Percentiles rank a stretch among this genome's conserved stretches.
Evolutionary conservation across 1,140 invertebrate genomes (phyloP).

Genomic region (Mylabris phalerata): DNA sequence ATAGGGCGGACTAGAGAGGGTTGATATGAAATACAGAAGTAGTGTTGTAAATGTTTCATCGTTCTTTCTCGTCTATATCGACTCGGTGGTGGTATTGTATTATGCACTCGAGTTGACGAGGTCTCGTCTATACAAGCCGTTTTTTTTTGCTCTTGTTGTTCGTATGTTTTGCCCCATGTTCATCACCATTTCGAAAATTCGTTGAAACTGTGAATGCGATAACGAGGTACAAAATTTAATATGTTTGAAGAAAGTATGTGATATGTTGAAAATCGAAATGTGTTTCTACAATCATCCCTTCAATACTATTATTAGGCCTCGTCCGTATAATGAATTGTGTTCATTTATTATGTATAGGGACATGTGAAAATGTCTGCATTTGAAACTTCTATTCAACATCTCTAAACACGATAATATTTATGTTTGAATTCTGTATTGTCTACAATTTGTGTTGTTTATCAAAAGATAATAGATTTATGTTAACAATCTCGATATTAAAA

Average conservation of each 20-base stretch:
- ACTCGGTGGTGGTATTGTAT: slow-evolving; percentile 11
- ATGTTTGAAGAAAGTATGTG: not conserved
- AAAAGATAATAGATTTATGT: not conserved
- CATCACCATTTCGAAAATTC: not conserved
- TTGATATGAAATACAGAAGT: slow-evolving; percentile 14
- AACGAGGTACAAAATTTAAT: too few species aligned
- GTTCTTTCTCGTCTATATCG: slow-evolving; percentile 7
- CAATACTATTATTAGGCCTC: too few species aligned
- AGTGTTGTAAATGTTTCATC: slow-evolving; percentile 11
- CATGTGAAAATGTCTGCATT: slow-evolving; percentile 3
- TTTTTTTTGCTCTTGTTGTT: slow-evolving; percentile 3
- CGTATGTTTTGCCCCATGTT: not conserved
- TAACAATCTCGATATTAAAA: not conserved
- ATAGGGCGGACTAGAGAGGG: slow-evolving; percentile 11
- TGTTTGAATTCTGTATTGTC: slow-evolving; percentile 10
- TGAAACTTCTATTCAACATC: slow-evolving; percentile 11
- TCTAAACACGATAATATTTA: slow-evolving; percentile 8
- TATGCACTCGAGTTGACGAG: slow-evolving; percentile 17
- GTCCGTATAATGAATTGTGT: too few species aligned
- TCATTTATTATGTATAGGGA: slow-evolving; percentile 5
- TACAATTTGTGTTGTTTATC: slow-evolving; percentile 4
- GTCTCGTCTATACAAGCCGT: slow-evolving; percentile 4
- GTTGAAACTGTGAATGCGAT: not conserved
- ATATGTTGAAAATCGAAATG: not conserved
- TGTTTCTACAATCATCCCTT: too few species aligned